A percentile compares a stretch with the other conserved stretches of the same genome.
Evolutionary conservation across 1,140 invertebrate species (phyloP).

Genomic region (Bradysia coprophila): DNA sequence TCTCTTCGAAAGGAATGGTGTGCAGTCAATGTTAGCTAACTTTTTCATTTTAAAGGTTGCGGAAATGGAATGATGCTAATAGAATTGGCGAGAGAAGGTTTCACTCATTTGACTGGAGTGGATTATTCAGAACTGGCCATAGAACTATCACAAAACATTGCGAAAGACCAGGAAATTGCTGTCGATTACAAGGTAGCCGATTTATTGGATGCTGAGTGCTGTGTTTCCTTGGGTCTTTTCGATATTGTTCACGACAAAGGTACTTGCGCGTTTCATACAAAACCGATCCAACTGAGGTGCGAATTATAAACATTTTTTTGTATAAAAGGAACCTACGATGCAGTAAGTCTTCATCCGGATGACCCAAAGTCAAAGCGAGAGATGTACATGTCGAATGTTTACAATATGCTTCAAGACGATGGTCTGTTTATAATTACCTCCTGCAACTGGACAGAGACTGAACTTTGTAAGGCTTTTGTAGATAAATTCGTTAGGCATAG

Average conservation of each 20-base stretch:
- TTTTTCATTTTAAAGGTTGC: slow-evolving; percentile 36
- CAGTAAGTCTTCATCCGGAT: slow-evolving; percentile 61
- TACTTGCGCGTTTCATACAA: slow-evolving; percentile 24
- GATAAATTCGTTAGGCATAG: slow-evolving; percentile 37
- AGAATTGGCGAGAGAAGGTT: slow-evolving; percentile 55
- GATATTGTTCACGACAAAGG: slow-evolving; percentile 71
- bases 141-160: slow-evolving; percentile 45
- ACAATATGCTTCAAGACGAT: slow-evolving; percentile 31
- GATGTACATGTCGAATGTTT: slow-evolving; percentile 49
- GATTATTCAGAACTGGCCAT: slow-evolving; percentile 74
- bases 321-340: slow-evolving; percentile 86
- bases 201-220: slow-evolving; percentile 7
- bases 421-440: slow-evolving; percentile 70
- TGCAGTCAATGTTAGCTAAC: not conserved
- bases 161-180: slow-evolving; percentile 28
- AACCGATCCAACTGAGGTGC: not conserved
- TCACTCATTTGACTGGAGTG: slow-evolving; percentile 51
- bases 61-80: slow-evolving; percentile 79
- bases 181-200: slow-evolving; percentile 34
- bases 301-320: not conserved
- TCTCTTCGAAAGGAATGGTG: not conserved
- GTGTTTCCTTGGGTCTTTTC: slow-evolving; percentile 25
- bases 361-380: slow-evolving; percentile 37
- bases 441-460: slow-evolving; percentile 85
- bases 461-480: slow-evolving; percentile 54